phyloP scores from a whole-genome alignment of 2,797 vertebrate genomes.

The Crax fasciolata region DNA sequence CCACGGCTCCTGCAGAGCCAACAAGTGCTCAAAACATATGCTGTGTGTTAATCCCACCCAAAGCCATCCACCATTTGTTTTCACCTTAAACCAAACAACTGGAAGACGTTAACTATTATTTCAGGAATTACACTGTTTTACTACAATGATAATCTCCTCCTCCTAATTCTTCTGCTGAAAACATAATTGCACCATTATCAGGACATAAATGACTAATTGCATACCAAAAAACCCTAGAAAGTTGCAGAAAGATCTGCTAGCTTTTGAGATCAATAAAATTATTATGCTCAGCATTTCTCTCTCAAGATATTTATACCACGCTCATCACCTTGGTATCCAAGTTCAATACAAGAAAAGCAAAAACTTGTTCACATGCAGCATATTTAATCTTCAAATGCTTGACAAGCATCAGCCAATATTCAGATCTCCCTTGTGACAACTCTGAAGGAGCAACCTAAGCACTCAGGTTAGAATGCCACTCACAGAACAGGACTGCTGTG shows the following conservation, averaged over 20 bases:
- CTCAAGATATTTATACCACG: constrained; percentile 23
- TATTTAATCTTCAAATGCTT: constrained; percentile 45
- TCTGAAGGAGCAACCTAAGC: neutral
- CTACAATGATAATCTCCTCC: neutral
- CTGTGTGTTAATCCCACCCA: neutral
- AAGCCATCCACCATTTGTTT: neutral
- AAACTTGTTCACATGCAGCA: neutral
- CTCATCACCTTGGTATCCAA: constrained; percentile 16
- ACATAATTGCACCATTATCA: neutral
- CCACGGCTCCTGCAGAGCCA: constrained; percentile 5
- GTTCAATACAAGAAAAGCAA: constrained; percentile 29
- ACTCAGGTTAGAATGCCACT: neutral
- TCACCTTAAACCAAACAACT: constrained; percentile 1
- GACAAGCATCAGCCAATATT: constrained; percentile 51
- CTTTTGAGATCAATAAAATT: constrained; percentile 54
- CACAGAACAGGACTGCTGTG: fast-evolving
- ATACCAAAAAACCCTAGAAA: neutral
- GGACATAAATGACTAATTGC: neutral
- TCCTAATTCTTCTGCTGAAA: neutral
- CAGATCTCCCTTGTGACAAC: neutral
- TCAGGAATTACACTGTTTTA: neutral
- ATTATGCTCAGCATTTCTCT: constrained; percentile 27
- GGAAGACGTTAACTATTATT: neutral
- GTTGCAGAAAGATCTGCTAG: neutral
- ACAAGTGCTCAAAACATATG: neutral